phyloP scores from a whole-genome alignment of 2,113 vertebrate species.

The Gadus macrocephalus region DNA sequence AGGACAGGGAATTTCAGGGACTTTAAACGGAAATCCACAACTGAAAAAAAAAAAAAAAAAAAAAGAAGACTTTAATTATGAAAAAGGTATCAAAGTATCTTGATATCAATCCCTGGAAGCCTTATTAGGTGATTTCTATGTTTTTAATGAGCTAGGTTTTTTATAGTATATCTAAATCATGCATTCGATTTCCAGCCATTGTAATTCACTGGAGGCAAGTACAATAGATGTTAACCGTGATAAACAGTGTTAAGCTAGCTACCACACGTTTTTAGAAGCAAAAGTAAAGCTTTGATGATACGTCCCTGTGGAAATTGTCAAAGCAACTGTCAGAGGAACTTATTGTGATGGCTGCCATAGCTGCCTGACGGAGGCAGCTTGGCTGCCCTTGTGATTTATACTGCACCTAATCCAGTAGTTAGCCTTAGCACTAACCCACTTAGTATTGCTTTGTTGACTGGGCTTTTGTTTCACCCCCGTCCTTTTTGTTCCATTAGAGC shows the following conservation, averaged over 20 bases:
- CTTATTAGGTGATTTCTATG: neutral
- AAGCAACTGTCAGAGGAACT: conserved; percentile 78
- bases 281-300: conserved; percentile 62
- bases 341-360: conserved; percentile 78
- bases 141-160: neutral
- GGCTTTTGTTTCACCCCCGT: conserved; percentile 65
- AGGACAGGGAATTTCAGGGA: conserved; percentile 1
- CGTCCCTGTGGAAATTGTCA: conserved; percentile 58
- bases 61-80: neutral
- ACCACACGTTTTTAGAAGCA: too few relatives aligned
- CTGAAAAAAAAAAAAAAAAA: neutral
- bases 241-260: too few relatives aligned
- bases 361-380: conserved; percentile 69
- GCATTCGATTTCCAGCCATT: conserved; percentile 30
- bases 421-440: conserved; percentile 63
- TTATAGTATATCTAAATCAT: too few relatives aligned
- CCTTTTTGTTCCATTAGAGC: conserved; percentile 65
- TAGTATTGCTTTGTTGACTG: conserved; percentile 57
- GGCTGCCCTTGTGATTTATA: conserved; percentile 71
- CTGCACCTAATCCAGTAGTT: conserved; percentile 75
- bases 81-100: neutral
- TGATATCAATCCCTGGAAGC: neutral
- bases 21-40: neutral
- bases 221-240: conserved; percentile 50
- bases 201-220: conserved; percentile 59